A percentile compares a stretch with the other conserved stretches of the same genome.
These are phyloP conservation scores for Adelphocoris suturalis DNA, from an alignment of 2,888 invertebrate genomes.

Conservation along the genomic window DNA sequence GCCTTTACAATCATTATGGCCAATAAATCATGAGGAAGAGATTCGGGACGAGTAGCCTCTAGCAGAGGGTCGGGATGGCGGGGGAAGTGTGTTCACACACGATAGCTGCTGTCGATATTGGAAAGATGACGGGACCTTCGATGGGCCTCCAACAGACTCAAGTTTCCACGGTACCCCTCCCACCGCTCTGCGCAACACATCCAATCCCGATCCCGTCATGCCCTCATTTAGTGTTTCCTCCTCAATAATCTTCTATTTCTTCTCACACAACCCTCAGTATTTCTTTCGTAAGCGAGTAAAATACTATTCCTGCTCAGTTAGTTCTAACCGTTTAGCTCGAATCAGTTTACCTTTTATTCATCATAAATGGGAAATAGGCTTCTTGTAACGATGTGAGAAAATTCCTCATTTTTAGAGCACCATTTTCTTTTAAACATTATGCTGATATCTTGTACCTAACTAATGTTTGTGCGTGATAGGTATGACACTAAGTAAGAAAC, in stretches of 20 bases:
- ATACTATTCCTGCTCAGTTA: background rate
- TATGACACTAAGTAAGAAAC: no score
- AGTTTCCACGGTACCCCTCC: background rate
- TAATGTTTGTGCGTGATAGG: no score
- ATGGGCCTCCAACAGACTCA: background rate
- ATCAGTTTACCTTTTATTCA: no score
- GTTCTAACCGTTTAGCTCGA: background rate
- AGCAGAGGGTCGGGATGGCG: background rate
- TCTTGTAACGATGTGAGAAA: no score
- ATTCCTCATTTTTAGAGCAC: no score
- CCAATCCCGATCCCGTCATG: background rate
- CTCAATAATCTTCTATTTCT: background rate
- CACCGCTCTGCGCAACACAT: background rate
- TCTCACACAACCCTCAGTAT: background rate
- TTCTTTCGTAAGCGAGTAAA: background rate
- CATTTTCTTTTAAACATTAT: no score
- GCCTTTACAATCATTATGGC: constrained; percentile 31
- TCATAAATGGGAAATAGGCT: no score
- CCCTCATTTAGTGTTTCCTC: background rate
- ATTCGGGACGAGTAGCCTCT: background rate
- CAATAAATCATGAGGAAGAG: constrained; percentile 45
- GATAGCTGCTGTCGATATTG: constrained; percentile 47
- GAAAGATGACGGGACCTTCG: constrained; percentile 12
- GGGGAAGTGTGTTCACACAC: constrained; percentile 18
- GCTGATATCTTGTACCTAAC: no score